Evolutionary conservation across 2,888 invertebrate species (phyloP).

Genomic region (Acrocera orbiculus): DNA sequence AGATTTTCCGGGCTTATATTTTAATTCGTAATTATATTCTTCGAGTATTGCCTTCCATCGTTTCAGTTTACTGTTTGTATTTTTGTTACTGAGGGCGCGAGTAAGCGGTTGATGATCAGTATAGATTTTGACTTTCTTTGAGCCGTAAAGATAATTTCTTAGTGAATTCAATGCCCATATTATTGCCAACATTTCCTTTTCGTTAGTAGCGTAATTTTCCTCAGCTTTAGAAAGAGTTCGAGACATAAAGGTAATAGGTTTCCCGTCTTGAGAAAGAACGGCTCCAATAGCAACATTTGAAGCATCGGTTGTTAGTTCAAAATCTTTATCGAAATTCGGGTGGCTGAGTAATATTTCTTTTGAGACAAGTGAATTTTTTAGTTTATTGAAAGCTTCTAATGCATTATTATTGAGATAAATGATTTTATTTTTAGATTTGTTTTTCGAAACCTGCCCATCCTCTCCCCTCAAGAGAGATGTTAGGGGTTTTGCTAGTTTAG

Average conservation of each 20-base stretch:
- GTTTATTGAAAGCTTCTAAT: slow-evolving; percentile 3
- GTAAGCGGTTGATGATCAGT: slow-evolving; percentile 3
- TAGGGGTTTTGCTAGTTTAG: slow-evolving; percentile 13
- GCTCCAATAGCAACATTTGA: slow-evolving; percentile 4
- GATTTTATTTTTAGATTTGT: slow-evolving; percentile 4
- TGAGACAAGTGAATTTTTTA: slow-evolving; percentile 3
- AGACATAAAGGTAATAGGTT: slow-evolving; percentile 1
- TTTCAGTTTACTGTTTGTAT: slow-evolving; percentile 2
- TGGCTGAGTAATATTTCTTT: slow-evolving; percentile 3
- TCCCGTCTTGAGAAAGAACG: slow-evolving; percentile 2
- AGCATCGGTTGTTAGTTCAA: slow-evolving; percentile 3
- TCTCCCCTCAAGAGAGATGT: slow-evolving; percentile 12
- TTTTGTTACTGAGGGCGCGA: slow-evolving; percentile 2
- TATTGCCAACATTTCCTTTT: slow-evolving; percentile 4
- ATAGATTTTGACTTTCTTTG: slow-evolving; percentile 1
- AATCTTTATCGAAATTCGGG: slow-evolving; percentile 4
- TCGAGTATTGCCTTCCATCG: slow-evolving; percentile 6
- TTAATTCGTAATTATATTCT: slow-evolving; percentile 1
- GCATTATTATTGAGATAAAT: slow-evolving; percentile 1
- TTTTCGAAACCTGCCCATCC: slow-evolving; percentile 7
- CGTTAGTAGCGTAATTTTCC: slow-evolving; percentile 2
- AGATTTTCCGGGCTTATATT: slow-evolving; percentile 5
- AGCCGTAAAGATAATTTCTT: slow-evolving; percentile 4
- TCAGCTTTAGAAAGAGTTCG: slow-evolving; percentile 3
- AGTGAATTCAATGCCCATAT: slow-evolving; percentile 2